phyloP scores from a whole-genome alignment of 2,113 vertebrate species.

The Callipepla californica region DNA sequence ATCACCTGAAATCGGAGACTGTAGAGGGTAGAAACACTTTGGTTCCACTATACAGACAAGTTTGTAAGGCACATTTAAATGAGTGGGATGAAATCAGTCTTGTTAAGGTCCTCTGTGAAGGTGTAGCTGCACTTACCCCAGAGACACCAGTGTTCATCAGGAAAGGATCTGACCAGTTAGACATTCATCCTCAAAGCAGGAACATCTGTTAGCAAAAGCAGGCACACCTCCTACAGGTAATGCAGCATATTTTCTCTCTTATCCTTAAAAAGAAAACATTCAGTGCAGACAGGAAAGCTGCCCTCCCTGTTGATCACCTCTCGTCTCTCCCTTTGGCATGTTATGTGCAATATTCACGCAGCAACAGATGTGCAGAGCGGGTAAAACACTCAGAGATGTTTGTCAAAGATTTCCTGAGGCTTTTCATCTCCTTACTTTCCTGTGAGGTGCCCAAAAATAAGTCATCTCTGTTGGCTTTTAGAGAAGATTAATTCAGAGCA shows the following conservation, averaged over 20 bases:
- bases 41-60: conserved; percentile 17
- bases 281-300: neutral
- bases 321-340: neutral
- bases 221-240: conserved; percentile 57
- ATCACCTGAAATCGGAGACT: neutral
- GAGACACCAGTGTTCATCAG: neutral
- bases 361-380: conserved; percentile 57
- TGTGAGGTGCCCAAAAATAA: conserved; percentile 41
- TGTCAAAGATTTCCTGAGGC: conserved; percentile 43
- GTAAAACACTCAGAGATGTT: conserved; percentile 44
- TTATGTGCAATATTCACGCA: neutral
- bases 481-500: conserved; percentile 48
- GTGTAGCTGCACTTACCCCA: neutral
- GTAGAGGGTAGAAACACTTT: conserved; percentile 17
- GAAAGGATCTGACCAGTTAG: neutral
- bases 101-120: neutral
- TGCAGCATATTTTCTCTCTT: neutral
- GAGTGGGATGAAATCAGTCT: conserved; percentile 21
- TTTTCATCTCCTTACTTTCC: conserved; percentile 52
- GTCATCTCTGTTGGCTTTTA: conserved; percentile 16
- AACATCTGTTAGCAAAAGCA: conserved; percentile 7
- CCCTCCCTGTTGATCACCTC: neutral
- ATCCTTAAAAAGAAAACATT: neutral
- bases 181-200: neutral
- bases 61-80: conserved; percentile 17